phyloP scores from a whole-genome alignment of 2,888 invertebrate genomes.

The Athrips mouffetella region DNA sequence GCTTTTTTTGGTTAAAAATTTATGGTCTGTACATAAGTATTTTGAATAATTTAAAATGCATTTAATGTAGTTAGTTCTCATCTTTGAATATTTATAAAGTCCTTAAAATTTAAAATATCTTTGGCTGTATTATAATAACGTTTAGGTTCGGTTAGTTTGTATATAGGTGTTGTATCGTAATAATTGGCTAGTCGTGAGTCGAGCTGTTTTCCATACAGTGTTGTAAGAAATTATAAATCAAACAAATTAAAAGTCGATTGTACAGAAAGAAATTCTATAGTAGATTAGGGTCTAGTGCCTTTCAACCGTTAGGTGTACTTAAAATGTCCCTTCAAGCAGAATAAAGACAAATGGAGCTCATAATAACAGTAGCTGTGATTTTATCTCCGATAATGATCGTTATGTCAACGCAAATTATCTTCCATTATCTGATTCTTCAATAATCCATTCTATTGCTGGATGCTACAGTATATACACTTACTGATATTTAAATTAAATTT shows the following conservation, averaged over 20 bases:
- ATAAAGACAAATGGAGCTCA: conserved; percentile 19
- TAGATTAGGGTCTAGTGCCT: conserved; percentile 75
- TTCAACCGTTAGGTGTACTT: conserved; percentile 63
- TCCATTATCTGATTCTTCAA: conserved; percentile 1
- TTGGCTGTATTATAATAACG: conserved; percentile 35
- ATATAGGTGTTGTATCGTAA: conserved; percentile 37
- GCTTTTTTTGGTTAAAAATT: background rate
- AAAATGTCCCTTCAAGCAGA: conserved; percentile 32
- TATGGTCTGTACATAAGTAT: conserved; percentile 57
- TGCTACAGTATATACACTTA: no score
- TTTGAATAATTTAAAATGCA: conserved; percentile 62
- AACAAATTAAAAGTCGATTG: conserved; percentile 49
- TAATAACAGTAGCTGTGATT: conserved; percentile 37
- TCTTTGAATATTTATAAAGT: conserved; percentile 35
- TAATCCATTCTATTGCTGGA: conserved; percentile 38
- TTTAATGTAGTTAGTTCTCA: conserved; percentile 70
- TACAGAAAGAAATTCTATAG: conserved; percentile 70
- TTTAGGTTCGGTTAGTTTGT: conserved; percentile 29
- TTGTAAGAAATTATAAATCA: conserved; percentile 37
- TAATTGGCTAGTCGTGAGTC: conserved; percentile 63
- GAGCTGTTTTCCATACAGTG: conserved; percentile 43
- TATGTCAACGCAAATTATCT: no score
- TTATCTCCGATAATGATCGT: conserved; percentile 16
- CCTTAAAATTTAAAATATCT: conserved; percentile 40
- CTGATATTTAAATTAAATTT: conserved; percentile 48